Evolutionary conservation across 1,140 invertebrate species (phyloP), one percentile per base, ranked within the genome.

Genomic region (Drosophila pseudoobscura): DNA sequence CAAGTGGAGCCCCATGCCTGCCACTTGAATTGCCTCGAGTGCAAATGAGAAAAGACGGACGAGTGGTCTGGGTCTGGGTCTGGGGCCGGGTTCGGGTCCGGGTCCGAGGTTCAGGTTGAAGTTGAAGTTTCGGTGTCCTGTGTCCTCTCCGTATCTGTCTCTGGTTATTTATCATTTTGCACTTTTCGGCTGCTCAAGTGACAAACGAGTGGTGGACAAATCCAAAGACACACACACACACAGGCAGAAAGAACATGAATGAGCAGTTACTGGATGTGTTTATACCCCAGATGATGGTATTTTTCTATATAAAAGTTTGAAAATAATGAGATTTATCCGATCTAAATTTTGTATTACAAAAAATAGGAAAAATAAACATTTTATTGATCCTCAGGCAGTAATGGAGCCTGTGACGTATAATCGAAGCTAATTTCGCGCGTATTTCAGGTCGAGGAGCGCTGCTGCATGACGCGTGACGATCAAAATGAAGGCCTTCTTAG

Each of bases 161-260:
- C 51, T 57, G 65, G 26, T 65, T 78, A 87, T 85, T 85, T 87
- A 85, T 87, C 82, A 85, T 84, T 85, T 78, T 60, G 54, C 82
- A 82, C 82, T 87, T 77, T 69, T 31, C 31, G 9, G 35, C 35
- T 39, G 0, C 50, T 68, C 31, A 50, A 69, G 63, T 69, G 51
- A 69, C 63, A 69, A 69, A 68, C 65, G 65, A 69, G 65, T 47
- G 63, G n/a, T 44, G 64, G 31, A 46, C 31, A 6, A 7, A 7
- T 31, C 57, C 60, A 59, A 47, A 63, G 59, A 63, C 59, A 68
- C 43, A 47, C 31, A 47, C 31, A 43, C 31, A 43, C 31, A 54
- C 35, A 45, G 49, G 64, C 49, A 39, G 26, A 39, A 41, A 29
- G 35, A 69, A 69, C 57, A 39, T 69, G 51, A 56, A 69, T 50